Conservation (phyloP, 2,113 vertebrate genomes). For the Macrotis lagotis region DNA sequence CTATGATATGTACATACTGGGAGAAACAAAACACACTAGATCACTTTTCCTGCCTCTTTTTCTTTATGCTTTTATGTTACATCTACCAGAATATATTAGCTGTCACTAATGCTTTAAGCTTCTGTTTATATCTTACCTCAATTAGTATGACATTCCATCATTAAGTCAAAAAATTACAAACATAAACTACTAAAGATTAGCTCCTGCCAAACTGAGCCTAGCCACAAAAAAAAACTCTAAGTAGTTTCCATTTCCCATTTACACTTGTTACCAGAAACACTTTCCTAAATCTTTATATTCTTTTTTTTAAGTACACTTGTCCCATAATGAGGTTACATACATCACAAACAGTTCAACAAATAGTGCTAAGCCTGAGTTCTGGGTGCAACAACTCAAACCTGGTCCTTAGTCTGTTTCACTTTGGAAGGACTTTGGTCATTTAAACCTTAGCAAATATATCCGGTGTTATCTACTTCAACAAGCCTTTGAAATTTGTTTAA, state of each 20-base stretch:
- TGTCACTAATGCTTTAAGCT: slow-evolving; percentile 11
- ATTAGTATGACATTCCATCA: background rate
- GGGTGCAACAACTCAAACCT: background rate
- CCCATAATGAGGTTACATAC: background rate
- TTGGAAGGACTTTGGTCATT: background rate
- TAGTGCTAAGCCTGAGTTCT: slow-evolving; percentile 26
- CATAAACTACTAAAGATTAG: background rate
- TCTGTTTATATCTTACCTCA: slow-evolving; percentile 32
- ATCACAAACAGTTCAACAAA: slow-evolving; percentile 7
- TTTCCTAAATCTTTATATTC: background rate
- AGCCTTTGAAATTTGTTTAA: background rate
- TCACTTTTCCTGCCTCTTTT: slow-evolving; percentile 8
- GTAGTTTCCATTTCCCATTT: slow-evolving; percentile 22
- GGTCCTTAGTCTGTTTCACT: slow-evolving; percentile 32
- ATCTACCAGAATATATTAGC: background rate
- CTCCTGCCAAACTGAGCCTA: background rate
- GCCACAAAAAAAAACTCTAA: background rate
- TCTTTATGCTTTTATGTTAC: slow-evolving; percentile 29
- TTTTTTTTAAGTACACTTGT: background rate
- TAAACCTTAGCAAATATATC: slow-evolving; percentile 26
- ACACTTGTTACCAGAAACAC: slow-evolving; percentile 26
- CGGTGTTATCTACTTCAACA: background rate
- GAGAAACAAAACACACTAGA: background rate
- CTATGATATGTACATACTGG: slow-evolving; percentile 39
- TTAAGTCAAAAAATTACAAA: slow-evolving; percentile 15